These are phyloP conservation scores for Trissolcus brochymenae DNA, from an alignment of 2,888 invertebrate genomes.

Conservation along the genomic window DNA sequence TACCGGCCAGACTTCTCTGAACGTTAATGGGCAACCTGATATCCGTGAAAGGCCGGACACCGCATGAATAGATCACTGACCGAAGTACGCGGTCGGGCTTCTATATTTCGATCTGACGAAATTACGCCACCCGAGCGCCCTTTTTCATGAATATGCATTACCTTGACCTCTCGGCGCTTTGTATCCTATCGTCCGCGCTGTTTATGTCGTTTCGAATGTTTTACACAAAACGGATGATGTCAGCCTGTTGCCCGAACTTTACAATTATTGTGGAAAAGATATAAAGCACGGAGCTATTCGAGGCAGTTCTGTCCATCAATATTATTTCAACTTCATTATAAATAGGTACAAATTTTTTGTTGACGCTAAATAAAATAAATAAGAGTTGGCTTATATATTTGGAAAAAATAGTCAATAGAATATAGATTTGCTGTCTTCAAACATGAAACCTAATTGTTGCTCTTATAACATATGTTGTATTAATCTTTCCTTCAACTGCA, in stretches of 20 bases:
- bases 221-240: constrained; percentile 15
- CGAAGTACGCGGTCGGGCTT: constrained; percentile 13
- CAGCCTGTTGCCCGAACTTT: constrained; percentile 2
- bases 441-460: no score
- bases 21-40: constrained; percentile 75
- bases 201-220: constrained; percentile 16
- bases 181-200: constrained; percentile 7
- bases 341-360: no score
- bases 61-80: constrained; percentile 57
- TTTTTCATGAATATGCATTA: constrained; percentile 44
- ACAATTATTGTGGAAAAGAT: neutral
- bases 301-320: no score
- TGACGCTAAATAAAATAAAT: no score
- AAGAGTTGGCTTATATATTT: no score
- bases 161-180: constrained; percentile 32
- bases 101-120: constrained; percentile 38
- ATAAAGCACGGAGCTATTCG: no score
- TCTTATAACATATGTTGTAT: no score
- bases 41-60: constrained; percentile 72
- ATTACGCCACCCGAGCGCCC: constrained; percentile 26
- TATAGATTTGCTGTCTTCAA: no score
- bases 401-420: no score
- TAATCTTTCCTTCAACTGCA: no score
- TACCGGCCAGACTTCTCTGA: constrained; percentile 72
- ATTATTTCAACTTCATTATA: no score